Percentiles rank a stretch among this genome's conserved stretches.
phyloP scores from a whole-genome alignment of 2,888 invertebrate species.

The Mimachlamys varia region DNA sequence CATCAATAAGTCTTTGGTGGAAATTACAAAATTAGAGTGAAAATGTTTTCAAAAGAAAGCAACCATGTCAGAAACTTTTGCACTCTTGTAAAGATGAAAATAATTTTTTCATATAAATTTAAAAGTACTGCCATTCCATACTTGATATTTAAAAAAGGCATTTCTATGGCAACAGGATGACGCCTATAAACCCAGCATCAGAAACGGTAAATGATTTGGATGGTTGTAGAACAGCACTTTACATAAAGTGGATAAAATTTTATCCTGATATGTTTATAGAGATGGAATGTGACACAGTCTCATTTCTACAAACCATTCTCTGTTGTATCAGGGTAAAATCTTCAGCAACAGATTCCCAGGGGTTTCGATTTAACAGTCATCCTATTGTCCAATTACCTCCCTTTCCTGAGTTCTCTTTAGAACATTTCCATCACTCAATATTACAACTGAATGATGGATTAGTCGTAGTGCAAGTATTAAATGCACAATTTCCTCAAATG shows the following conservation, averaged over 20 bases:
- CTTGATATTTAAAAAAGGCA: neutral
- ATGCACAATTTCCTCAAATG: neutral
- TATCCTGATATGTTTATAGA: neutral
- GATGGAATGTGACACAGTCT: neutral
- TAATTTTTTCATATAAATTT: neutral
- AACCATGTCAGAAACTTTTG: neutral
- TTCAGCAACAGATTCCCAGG: neutral
- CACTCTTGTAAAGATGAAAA: neutral
- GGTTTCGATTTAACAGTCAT: neutral
- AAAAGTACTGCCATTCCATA: neutral
- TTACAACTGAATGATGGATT: neutral
- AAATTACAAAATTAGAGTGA: too few species aligned
- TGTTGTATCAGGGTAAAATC: neutral
- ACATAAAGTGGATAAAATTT: neutral
- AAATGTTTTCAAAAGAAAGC: too few species aligned
- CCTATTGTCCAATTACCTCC: neutral
- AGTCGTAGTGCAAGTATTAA: neutral
- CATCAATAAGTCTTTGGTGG: too few species aligned
- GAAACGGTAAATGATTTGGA: neutral
- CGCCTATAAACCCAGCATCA: neutral
- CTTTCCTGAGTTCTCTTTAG: neutral
- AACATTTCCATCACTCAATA: neutral
- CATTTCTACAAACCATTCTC: neutral
- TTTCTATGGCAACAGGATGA: neutral
- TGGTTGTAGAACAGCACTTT: neutral